Conservation (phyloP, 2,888 invertebrate genomes). For the Himalopsyche anomala region DNA sequence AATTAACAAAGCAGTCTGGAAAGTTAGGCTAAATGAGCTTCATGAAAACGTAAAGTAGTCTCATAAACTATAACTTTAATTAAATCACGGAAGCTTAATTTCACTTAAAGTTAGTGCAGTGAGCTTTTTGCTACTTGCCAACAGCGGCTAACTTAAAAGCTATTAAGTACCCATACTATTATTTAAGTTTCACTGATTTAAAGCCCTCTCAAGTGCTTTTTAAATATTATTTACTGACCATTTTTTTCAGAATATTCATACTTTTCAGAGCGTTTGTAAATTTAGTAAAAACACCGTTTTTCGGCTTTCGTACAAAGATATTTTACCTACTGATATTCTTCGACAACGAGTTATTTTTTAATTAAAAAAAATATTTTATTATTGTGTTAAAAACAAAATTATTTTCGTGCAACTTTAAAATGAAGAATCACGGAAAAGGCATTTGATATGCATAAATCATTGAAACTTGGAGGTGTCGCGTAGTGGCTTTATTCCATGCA, state of each 20-base stretch:
- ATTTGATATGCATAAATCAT: too few relatives aligned
- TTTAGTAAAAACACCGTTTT: background rate
- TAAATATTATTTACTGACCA: background rate
- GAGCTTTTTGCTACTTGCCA: background rate
- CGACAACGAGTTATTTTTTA: too few relatives aligned
- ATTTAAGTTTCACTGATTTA: background rate
- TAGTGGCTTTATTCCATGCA: too few relatives aligned
- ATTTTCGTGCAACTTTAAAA: too few relatives aligned
- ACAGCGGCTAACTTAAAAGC: constrained; percentile 17
- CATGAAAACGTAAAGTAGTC: constrained; percentile 61
- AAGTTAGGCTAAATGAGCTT: constrained; percentile 53
- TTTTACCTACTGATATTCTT: background rate
- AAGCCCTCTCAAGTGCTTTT: background rate
- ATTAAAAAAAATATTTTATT: too few relatives aligned
- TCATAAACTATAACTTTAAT: constrained; percentile 63
- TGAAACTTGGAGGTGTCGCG: too few relatives aligned
- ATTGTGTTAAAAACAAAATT: too few relatives aligned
- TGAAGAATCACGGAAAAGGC: too few relatives aligned
- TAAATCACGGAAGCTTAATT: constrained; percentile 62
- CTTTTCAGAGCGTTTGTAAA: background rate
- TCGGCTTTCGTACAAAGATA: background rate
- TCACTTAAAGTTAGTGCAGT: background rate
- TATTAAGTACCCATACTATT: background rate
- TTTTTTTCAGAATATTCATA: background rate
- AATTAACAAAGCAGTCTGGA: constrained; percentile 59